Conservation (phyloP, 1,140 invertebrate species). For the Hycleus cichorii region DNA sequence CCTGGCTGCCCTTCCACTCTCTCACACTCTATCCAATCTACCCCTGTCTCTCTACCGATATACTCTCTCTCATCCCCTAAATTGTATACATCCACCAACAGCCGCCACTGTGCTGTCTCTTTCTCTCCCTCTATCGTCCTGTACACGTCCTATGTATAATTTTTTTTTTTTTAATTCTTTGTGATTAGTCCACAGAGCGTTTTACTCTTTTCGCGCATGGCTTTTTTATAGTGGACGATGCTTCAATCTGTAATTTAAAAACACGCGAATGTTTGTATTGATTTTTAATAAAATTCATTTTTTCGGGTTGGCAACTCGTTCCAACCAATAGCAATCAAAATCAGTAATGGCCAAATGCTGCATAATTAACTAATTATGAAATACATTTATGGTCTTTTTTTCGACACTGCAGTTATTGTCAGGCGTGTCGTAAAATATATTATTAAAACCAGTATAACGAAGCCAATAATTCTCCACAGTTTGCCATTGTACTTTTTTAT, state of each 20-base stretch:
- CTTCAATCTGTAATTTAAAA: slow-evolving; percentile 41
- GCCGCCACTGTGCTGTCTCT: slow-evolving; percentile 9
- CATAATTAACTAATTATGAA: slow-evolving; percentile 39
- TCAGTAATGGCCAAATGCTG: slow-evolving; percentile 38
- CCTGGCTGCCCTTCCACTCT: background rate
- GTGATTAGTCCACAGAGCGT: slow-evolving; percentile 39
- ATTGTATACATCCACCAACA: slow-evolving; percentile 21
- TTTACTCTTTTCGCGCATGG: slow-evolving; percentile 40
- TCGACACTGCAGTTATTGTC: slow-evolving; percentile 22
- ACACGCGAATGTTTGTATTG: slow-evolving; percentile 40
- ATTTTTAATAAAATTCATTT: slow-evolving; percentile 42
- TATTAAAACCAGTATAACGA: slow-evolving; percentile 14
- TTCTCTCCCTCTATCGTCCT: slow-evolving; percentile 1
- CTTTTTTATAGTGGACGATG: slow-evolving; percentile 36
- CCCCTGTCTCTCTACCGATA: slow-evolving; percentile 1
- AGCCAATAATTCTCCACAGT: no score
- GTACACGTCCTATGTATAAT: slow-evolving; percentile 21
- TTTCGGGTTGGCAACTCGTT: slow-evolving; percentile 38
- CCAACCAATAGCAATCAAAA: slow-evolving; percentile 38
- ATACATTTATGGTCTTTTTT: slow-evolving; percentile 35
- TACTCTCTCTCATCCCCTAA: slow-evolving; percentile 4
- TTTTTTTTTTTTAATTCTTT: slow-evolving; percentile 38
- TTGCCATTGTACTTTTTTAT: no score
- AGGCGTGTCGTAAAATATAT: slow-evolving; percentile 30
- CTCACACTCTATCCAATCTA: background rate